Conservation (phyloP, 1,140 invertebrate species). For the roundworm (Caenorhabditis elegans) region DNA sequence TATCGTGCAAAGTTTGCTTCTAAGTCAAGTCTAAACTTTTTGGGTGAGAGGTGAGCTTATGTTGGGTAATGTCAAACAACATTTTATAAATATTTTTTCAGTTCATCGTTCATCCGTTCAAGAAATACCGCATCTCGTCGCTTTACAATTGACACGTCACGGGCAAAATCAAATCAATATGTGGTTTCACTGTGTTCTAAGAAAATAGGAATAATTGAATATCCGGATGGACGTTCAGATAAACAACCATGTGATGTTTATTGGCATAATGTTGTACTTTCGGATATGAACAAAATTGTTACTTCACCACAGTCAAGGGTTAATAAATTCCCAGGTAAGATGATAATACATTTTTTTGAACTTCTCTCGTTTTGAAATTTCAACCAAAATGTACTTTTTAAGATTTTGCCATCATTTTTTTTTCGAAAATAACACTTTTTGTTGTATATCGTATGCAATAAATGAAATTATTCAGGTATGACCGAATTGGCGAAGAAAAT, state of each 20-base stretch:
- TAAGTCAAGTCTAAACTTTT: too few relatives aligned
- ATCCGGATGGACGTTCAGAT: slow-evolving; percentile 65
- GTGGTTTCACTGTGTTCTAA: slow-evolving; percentile 65
- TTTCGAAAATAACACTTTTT: too few relatives aligned
- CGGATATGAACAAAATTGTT: slow-evolving; percentile 66
- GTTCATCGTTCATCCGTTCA: slow-evolving; percentile 33
- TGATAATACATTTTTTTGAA: slow-evolving; percentile 53
- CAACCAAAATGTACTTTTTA: too few relatives aligned
- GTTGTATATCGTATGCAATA: too few relatives aligned
- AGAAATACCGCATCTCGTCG: neutral
- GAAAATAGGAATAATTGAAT: slow-evolving; percentile 61
- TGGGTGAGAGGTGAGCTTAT: too few relatives aligned
- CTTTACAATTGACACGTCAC: slow-evolving; percentile 59
- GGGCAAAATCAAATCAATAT: slow-evolving; percentile 58
- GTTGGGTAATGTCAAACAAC: too few relatives aligned
- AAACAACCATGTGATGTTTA: slow-evolving; percentile 67
- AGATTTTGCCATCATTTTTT: too few relatives aligned
- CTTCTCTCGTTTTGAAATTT: too few relatives aligned
- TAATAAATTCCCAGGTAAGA: slow-evolving; percentile 67
- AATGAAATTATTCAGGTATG: slow-evolving; percentile 69
- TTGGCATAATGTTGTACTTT: slow-evolving; percentile 68
- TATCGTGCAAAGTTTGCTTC: too few relatives aligned
- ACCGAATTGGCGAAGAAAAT: slow-evolving; percentile 69
- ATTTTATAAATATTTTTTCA: neutral
- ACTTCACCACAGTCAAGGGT: slow-evolving; percentile 64